Percentiles rank a stretch among this genome's conserved stretches.
Conservation (phyloP, 2,888 invertebrate genomes). For the Sericinus montela region DNA sequence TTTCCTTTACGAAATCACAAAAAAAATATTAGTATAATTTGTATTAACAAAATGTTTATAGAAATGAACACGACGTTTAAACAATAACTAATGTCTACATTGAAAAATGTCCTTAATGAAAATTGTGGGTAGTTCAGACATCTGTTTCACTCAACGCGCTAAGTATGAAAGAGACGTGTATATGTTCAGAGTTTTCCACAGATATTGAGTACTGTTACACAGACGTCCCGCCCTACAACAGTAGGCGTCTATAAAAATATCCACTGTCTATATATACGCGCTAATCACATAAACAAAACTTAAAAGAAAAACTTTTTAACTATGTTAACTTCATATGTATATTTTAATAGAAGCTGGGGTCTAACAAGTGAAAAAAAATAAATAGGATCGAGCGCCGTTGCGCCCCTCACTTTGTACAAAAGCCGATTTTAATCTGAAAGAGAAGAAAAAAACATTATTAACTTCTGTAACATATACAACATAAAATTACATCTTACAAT, state of each 20-base stretch:
- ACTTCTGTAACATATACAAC: too few species aligned
- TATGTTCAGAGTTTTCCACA: neutral
- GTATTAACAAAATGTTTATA: too few species aligned
- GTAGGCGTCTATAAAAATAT: constrained; percentile 47
- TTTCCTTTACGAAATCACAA: too few species aligned
- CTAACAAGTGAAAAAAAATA: constrained; percentile 71
- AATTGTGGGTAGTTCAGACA: neutral
- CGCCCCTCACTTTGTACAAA: constrained; percentile 68
- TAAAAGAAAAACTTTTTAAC: constrained; percentile 48
- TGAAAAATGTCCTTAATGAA: too few species aligned
- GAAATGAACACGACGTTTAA: too few species aligned
- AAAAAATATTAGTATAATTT: too few species aligned
- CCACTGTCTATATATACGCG: constrained; percentile 37
- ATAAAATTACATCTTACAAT: constrained; percentile 78
- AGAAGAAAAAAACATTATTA: constrained; percentile 22
- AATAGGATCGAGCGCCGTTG: constrained; percentile 59
- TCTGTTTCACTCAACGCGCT: neutral
- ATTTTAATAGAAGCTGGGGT: constrained; percentile 66
- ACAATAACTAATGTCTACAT: too few species aligned
- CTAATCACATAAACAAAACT: constrained; percentile 54
- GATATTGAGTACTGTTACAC: neutral
- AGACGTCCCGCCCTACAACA: constrained; percentile 36
- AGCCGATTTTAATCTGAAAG: constrained; percentile 56
- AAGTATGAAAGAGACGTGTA: constrained; percentile 18
- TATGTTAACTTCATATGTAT: constrained; percentile 66